Conservation (phyloP, 2,113 vertebrate species). For the Chloroceryle aenea region DNA sequence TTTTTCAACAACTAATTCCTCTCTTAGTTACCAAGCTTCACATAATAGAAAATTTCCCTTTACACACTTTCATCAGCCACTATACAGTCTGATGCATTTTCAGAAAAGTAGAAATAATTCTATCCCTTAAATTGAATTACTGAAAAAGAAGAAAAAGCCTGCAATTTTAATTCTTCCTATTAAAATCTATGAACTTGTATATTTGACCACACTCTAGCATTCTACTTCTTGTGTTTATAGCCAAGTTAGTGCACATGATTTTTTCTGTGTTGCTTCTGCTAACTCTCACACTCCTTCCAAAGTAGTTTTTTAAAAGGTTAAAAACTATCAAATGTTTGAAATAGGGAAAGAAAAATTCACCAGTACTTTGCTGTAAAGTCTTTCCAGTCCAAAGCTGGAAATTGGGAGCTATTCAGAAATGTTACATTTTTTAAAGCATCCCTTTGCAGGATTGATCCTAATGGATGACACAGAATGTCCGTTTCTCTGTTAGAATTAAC, state of each 20-base stretch:
- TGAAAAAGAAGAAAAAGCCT: background rate
- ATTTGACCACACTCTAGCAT: background rate
- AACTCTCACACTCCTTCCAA: background rate
- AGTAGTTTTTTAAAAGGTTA: background rate
- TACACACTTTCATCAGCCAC: background rate
- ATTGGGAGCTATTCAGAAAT: background rate
- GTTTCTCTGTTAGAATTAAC: background rate
- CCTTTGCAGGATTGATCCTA: background rate
- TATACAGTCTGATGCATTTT: background rate
- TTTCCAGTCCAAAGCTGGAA: background rate
- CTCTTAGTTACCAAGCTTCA: background rate
- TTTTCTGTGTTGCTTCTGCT: background rate
- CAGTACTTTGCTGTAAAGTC: background rate
- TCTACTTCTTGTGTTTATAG: background rate
- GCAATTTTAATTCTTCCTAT: background rate
- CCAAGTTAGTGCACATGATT: background rate
- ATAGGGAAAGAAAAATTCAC: background rate
- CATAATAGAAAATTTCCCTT: background rate
- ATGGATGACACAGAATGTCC: background rate
- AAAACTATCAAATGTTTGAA: background rate
- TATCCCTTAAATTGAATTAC: background rate
- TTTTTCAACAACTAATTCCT: background rate
- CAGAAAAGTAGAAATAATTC: background rate
- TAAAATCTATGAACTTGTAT: background rate
- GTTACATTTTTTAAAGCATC: background rate